Percentiles rank a stretch among this genome's conserved stretches.
Conservation (phyloP, 2,888 invertebrate genomes). For the Amblyteles armatorius region DNA sequence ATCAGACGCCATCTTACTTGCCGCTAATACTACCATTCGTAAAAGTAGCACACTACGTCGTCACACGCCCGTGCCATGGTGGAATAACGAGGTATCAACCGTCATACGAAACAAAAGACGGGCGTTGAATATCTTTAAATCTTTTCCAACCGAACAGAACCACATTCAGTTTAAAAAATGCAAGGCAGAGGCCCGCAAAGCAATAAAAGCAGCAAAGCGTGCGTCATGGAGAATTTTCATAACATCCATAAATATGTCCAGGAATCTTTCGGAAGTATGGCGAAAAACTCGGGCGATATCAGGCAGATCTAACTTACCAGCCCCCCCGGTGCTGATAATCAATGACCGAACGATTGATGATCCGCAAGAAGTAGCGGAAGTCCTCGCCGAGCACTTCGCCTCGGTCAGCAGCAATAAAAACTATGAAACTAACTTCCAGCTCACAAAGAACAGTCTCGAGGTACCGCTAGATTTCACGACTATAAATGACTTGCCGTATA, state of each 20-base stretch:
- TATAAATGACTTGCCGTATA: too few relatives aligned
- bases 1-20: background rate
- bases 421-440: background rate
- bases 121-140: too few relatives aligned
- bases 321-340: background rate
- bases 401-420: background rate
- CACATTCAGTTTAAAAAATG: too few relatives aligned
- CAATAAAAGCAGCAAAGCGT: background rate
- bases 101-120: background rate
- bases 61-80: background rate
- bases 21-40: background rate
- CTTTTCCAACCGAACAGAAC: too few relatives aligned
- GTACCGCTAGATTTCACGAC: background rate
- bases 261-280: background rate
- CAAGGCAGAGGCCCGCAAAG: too few relatives aligned
- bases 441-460: background rate
- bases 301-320: background rate
- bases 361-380: background rate
- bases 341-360: background rate
- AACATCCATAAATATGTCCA: background rate
- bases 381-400: background rate
- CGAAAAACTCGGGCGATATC: background rate
- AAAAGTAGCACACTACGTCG: background rate
- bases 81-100: background rate
- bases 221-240: background rate